Conservation (phyloP, 2,797 vertebrate species). For the Limnodromus scolopaceus region DNA sequence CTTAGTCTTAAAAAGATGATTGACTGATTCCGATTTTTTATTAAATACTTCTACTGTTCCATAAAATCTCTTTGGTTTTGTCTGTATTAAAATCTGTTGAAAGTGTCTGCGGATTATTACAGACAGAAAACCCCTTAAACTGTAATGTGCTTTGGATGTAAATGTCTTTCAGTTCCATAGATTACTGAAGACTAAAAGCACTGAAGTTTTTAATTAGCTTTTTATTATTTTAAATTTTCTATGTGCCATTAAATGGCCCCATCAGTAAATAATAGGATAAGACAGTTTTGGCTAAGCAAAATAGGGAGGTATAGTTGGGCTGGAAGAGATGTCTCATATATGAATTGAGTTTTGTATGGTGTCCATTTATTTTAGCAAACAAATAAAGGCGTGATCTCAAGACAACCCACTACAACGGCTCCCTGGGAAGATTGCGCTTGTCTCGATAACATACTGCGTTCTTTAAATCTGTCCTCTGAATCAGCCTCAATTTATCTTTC, state of each 20-base stretch:
- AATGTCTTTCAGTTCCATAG: neutral
- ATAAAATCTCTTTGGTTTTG: slow-evolving; percentile 5
- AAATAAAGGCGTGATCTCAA: slow-evolving; percentile 38
- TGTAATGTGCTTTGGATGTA: neutral
- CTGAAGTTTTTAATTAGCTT: slow-evolving; percentile 9
- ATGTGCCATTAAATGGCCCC: neutral
- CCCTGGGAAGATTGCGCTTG: slow-evolving; percentile 61
- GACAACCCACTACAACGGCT: slow-evolving; percentile 19
- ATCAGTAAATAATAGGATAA: neutral
- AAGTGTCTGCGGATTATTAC: neutral
- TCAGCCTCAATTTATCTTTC: slow-evolving; percentile 49
- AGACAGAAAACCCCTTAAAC: neutral
- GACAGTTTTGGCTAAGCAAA: neutral
- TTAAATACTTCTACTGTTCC: slow-evolving; percentile 9
- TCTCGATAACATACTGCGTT: slow-evolving; percentile 53
- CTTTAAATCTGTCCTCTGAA: slow-evolving; percentile 63
- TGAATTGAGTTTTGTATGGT: slow-evolving; percentile 19
- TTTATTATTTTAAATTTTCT: slow-evolving; percentile 20
- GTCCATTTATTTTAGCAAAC: slow-evolving; percentile 49
- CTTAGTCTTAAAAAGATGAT: neutral
- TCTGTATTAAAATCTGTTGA: neutral
- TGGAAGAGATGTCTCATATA: neutral
- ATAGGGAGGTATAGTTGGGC: neutral
- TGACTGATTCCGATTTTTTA: slow-evolving; percentile 26
- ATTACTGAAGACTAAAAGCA: neutral